A percentile compares a stretch with the other conserved stretches of the same genome.
These are phyloP conservation scores for Rhizomys pruinosus DNA, from an alignment of 2,113 vertebrate genomes.

Conservation along the genomic window DNA sequence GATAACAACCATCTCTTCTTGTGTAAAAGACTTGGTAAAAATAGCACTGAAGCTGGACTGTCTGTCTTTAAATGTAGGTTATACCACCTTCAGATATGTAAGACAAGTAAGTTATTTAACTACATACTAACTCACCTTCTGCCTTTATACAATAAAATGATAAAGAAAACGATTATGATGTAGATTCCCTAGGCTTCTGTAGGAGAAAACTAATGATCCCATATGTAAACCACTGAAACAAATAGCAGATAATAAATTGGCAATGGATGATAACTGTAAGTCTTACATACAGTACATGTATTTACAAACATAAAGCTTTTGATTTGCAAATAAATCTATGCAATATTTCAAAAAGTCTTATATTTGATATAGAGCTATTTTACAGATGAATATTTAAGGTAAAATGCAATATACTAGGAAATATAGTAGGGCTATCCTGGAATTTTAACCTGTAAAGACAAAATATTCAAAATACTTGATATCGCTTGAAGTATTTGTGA, in stretches of 20 bases:
- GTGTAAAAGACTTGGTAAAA: neutral
- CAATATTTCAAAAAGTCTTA: neutral
- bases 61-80: neutral
- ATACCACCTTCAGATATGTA: neutral
- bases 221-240: neutral
- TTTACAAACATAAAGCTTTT: neutral
- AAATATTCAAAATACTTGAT: conserved; percentile 60
- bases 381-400: neutral
- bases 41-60: neutral
- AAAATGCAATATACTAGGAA: conserved; percentile 59
- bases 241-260: neutral
- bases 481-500: conserved; percentile 25
- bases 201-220: neutral
- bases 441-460: conserved; percentile 13
- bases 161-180: neutral
- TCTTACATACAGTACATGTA: neutral
- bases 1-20: neutral
- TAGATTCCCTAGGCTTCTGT: neutral
- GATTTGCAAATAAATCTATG: neutral
- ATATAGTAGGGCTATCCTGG: neutral
- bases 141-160: neutral
- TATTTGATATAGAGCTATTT: neutral
- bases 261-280: neutral
- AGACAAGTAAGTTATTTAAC: neutral
- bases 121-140: neutral